These are phyloP conservation scores for Epiperipatus broadwayi DNA, from an alignment of 2,888 invertebrate genomes.

Conservation along the genomic window DNA sequence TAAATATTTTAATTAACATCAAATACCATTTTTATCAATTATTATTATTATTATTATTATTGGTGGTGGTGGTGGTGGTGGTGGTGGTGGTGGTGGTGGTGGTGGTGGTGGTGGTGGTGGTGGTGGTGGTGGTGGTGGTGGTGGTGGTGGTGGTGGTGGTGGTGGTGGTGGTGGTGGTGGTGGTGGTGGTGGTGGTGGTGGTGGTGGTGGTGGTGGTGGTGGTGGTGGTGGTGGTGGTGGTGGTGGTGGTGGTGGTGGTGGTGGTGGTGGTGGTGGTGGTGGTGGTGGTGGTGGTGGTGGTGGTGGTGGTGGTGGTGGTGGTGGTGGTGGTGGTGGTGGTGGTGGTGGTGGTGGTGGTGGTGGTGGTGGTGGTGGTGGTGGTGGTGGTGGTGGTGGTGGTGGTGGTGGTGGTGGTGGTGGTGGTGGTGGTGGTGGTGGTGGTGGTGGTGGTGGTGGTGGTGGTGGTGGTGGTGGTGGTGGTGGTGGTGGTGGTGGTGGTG, in stretches of 20 bases:
- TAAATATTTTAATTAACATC: too few species aligned
- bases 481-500: neutral
- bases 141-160: conserved; percentile 5
- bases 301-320: neutral
- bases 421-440: conserved; percentile 1
- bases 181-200: conserved; percentile 1
- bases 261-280: neutral
- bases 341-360: conserved; percentile 1
- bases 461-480: conserved; percentile 1
- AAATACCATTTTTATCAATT: too few species aligned
- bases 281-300: conserved; percentile 1
- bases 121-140: conserved; percentile 1
- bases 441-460: neutral
- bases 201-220: conserved; percentile 1
- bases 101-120: conserved; percentile 4
- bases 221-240: conserved; percentile 1
- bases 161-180: conserved; percentile 5
- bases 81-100: conserved; percentile 10
- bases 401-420: neutral
- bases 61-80: too few species aligned
- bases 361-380: neutral
- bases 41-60: too few species aligned
- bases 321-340: neutral
- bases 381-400: conserved; percentile 1
- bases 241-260: neutral